Evolutionary conservation across 1,140 invertebrate genomes (phyloP), one percentile per base, ranked within the genome.

Genomic region (Habropoda laboriosa): DNA sequence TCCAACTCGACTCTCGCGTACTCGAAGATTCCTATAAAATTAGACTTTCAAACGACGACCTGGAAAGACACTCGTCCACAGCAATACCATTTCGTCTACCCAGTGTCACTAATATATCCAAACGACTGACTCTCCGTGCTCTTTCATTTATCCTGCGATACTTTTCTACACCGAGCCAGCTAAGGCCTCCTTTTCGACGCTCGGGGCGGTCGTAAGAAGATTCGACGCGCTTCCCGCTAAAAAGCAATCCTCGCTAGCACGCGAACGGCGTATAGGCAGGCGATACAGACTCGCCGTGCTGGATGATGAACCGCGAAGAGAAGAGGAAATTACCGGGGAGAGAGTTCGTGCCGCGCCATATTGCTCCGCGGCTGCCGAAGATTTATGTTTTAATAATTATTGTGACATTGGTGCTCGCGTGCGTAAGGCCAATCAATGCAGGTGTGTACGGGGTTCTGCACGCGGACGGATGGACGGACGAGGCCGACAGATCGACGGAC

Each of bases 351-450:
- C 18, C 61, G 13, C 24, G 49, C 35, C 47, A 64, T 68, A 57
- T 63, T 35, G 66, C 55, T 72, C 32, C 38, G 38, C 30, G 45
- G 27, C 21, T 78, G 78, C 16, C 61, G 71, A 83, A 89, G 87
- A 91, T 91, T 89, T 87, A 90, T 85, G 88, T 89, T 88, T 92
- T 90, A 89, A 88, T 90, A 91, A 91, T 91, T 87, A 90, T 90
- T 89, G 87, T 89, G 90, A 90, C 90, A 91, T 83, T 82, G 81
- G 80, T 58, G 85, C 82, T 78, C 87, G 86, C 66, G 85, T 86
- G 86, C 63, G 72, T 83, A 82, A 71, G 63, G 82, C 66, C 76
- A 80, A 80, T 85, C 72, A 81, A 82, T 79, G 80, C 82, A 87
- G 79, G 82, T 89, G 87, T 79, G 77, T 81, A 80, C 75, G 81